A percentile compares a stretch with the other conserved stretches of the same genome.
These are phyloP conservation scores for Villa cingulata DNA, from an alignment of 2,888 invertebrate species.

Conservation along the genomic window DNA sequence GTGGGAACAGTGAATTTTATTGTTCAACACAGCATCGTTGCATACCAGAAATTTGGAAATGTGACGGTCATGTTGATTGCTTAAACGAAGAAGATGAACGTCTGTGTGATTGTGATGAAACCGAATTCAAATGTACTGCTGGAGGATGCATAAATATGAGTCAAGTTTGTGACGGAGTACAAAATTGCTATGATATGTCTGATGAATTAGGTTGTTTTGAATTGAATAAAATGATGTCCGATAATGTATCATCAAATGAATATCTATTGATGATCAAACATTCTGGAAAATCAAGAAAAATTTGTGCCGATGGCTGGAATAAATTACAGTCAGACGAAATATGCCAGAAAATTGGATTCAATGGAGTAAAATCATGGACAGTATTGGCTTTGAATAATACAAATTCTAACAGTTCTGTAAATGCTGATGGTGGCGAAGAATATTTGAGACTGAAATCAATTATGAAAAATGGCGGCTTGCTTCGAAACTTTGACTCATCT, in stretches of 20 bases:
- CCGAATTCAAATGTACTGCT: slow-evolving; percentile 43
- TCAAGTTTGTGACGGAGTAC: slow-evolving; percentile 44
- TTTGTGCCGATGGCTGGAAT: slow-evolving; percentile 44
- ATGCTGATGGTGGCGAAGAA: background rate
- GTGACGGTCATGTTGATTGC: slow-evolving; percentile 46
- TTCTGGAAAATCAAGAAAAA: slow-evolving; percentile 15
- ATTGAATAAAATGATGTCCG: slow-evolving; percentile 11
- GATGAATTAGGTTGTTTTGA: slow-evolving; percentile 47
- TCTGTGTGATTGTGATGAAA: slow-evolving; percentile 40
- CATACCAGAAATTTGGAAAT: slow-evolving; percentile 43
- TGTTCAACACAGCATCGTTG: slow-evolving; percentile 46
- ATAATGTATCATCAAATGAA: slow-evolving; percentile 18
- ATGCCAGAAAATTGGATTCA: slow-evolving; percentile 42
- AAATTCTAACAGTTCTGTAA: too few relatives aligned
- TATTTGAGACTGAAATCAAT: background rate
- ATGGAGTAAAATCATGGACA: slow-evolving; percentile 28
- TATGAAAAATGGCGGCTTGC: background rate
- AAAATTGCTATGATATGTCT: slow-evolving; percentile 46
- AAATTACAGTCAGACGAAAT: slow-evolving; percentile 40
- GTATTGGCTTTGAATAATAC: slow-evolving; percentile 2
- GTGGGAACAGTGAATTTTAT: slow-evolving; percentile 41
- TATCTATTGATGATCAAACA: slow-evolving; percentile 14
- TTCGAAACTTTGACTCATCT: slow-evolving; percentile 36
- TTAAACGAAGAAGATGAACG: slow-evolving; percentile 44
- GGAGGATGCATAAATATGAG: slow-evolving; percentile 43